Conservation (phyloP, 2,113 vertebrate species). For the Percopsis transmontana region DNA sequence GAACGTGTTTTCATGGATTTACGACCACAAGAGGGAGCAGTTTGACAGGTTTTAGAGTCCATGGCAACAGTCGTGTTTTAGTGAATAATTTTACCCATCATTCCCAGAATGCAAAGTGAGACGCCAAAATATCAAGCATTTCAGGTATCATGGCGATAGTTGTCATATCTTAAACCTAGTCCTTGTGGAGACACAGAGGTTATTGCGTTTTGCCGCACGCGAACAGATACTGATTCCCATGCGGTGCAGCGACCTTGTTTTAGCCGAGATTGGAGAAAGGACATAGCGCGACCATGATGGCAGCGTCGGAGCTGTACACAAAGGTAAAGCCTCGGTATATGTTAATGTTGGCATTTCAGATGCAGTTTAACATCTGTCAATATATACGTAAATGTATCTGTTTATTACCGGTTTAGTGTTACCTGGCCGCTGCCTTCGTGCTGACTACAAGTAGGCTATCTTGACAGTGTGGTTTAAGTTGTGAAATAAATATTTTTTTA, state of each 20-base stretch:
- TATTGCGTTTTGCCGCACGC: constrained; percentile 25
- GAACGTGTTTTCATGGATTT: not conserved
- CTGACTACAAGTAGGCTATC: not conserved
- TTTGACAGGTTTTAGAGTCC: constrained; percentile 35
- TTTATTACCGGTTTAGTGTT: not conserved
- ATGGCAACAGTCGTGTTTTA: constrained; percentile 55
- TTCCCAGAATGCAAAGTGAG: constrained; percentile 87
- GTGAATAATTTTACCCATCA: constrained; percentile 73
- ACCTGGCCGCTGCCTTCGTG: not conserved
- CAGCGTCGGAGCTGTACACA: constrained; percentile 93
- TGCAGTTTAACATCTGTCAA: not conserved
- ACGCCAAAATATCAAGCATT: constrained; percentile 62
- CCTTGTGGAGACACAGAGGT: constrained; percentile 26
- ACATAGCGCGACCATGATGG: constrained; percentile 78
- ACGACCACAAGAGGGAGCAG: constrained; percentile 20
- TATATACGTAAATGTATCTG: not conserved
- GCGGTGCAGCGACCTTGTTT: constrained; percentile 47
- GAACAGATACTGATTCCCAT: constrained; percentile 20
- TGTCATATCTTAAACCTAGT: constrained; percentile 62
- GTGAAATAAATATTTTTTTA: not conserved
- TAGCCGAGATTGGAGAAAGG: constrained; percentile 61
- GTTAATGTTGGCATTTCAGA: not conserved
- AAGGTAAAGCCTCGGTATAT: constrained; percentile 81
- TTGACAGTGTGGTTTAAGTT: not conserved
- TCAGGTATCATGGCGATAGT: constrained; percentile 73